Base-by-base conservation (phyloP, 2,888 invertebrate species). In the Cephus sareptanus region DNA sequence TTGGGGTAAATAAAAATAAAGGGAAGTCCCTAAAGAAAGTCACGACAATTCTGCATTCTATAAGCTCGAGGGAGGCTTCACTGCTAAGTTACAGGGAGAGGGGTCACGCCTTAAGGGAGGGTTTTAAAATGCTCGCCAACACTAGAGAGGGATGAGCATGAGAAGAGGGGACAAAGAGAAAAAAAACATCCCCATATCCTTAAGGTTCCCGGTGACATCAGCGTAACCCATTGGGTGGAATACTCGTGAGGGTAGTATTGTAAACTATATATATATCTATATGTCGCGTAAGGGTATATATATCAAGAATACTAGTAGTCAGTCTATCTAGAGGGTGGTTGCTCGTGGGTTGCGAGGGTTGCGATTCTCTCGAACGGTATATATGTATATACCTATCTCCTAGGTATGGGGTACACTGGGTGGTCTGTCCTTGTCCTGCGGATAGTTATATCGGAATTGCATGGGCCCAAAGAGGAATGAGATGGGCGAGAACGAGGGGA, bases 391-490 rank as follows among this genome's bases (percentile, higher is more conserved):
- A 56, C 56, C 56, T 23, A 23, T 4, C 56, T 23, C 56, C 23
- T 23, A 56, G 56, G 56, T 23, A 56, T 9, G 9, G 23, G 23
- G 23, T 56, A 56, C 2, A 56, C 56, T 23, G 9, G 56, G 56
- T 56, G 56, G 56, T 56, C 56, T 56, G 56, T 56, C 56, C 56
- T 56, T 23, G 23, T 56, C 23, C 56, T 56, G 4, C 31, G 33
- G 71, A 85, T 86, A 89, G 89, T 89, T 90, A 87, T 85, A 89
- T 87, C 86, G 86, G 88, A 88, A 88, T 89, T 89, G 88, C 85
- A 84, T 81, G 79, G 86, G 85, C 87, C 76, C 76, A 77, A 77
- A 34, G 74, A 15, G 4, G 34, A 35, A 77, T 34, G 74, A 37
- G 75, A 6, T n/a, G 34, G 30, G 23, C 23, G 23, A 56, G 23